These are phyloP conservation scores for Petrocephalus schoutedeni DNA, from an alignment of 2,797 vertebrate species.

Conservation along the genomic window DNA sequence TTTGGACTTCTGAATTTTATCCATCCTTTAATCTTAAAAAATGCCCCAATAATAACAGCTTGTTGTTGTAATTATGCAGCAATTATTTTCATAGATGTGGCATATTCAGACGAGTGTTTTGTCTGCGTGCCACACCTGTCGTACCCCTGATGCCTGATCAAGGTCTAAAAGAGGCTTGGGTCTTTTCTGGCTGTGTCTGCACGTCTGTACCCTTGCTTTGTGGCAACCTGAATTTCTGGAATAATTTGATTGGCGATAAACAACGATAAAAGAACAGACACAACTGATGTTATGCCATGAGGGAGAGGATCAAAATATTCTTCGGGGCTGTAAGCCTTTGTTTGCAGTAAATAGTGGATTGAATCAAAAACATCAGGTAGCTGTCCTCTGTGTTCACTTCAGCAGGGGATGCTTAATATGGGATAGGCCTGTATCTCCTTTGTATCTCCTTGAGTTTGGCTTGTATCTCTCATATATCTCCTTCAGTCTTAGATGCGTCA, in stretches of 20 bases:
- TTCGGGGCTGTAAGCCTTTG: neutral
- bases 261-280: neutral
- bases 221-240: neutral
- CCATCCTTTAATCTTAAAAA: neutral
- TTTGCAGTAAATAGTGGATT: neutral
- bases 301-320: neutral
- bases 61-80: neutral
- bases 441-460: conserved; percentile 20
- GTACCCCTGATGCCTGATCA: neutral
- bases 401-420: neutral
- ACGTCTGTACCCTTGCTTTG: neutral
- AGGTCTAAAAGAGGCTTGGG: neutral
- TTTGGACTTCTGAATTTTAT: neutral
- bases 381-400: neutral
- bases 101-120: neutral
- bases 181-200: neutral
- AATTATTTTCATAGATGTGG: neutral
- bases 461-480: conserved; percentile 43
- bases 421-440: conserved; percentile 40
- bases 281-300: neutral
- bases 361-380: neutral
- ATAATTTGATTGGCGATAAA: neutral
- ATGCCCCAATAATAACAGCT: neutral
- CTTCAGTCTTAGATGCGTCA: conserved; percentile 40
- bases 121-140: neutral